A percentile compares a stretch with the other conserved stretches of the same genome.
Conservation (phyloP, 2,113 vertebrate genomes). For the Gadus chalcogrammus region DNA sequence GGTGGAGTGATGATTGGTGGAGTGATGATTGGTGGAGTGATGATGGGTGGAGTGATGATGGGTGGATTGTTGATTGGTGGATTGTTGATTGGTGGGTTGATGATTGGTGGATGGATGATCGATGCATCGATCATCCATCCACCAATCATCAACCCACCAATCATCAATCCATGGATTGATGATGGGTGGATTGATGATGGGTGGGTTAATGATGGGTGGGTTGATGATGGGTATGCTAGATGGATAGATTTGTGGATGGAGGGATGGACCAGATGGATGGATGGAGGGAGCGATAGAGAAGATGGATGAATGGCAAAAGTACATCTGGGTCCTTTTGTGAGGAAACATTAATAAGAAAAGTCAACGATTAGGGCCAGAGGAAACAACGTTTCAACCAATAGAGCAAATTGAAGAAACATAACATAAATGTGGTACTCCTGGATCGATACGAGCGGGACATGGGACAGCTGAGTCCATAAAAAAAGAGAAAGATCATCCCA, state of each 20-base stretch:
- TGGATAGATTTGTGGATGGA: not conserved
- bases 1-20: not conserved
- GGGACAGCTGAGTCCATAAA: conserved; percentile 46
- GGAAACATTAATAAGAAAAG: conserved; percentile 25
- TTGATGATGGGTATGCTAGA: not conserved
- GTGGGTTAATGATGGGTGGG: not conserved
- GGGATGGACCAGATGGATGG: not conserved
- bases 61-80: no score
- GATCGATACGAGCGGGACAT: conserved; percentile 58
- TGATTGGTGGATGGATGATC: not conserved
- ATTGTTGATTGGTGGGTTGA: not conserved
- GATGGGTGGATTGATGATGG: conserved; percentile 17
- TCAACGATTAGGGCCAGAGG: conserved; percentile 45
- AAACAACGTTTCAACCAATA: conserved; percentile 58
- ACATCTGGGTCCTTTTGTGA: conserved; percentile 21
- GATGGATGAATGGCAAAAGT: not conserved
- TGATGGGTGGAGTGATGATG: not conserved
- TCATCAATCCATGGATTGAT: no score
- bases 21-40: not conserved
- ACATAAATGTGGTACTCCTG: conserved; percentile 60
- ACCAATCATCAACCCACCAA: not conserved
- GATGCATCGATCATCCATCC: not conserved
- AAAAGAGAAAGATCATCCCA: conserved; percentile 48
- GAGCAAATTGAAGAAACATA: conserved; percentile 67
- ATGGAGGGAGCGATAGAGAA: conserved; percentile 16